Evolutionary conservation across 2,113 vertebrate genomes (phyloP), one percentile per base, ranked within the genome.

Genomic region (Lepisosteus oculatus): DNA sequence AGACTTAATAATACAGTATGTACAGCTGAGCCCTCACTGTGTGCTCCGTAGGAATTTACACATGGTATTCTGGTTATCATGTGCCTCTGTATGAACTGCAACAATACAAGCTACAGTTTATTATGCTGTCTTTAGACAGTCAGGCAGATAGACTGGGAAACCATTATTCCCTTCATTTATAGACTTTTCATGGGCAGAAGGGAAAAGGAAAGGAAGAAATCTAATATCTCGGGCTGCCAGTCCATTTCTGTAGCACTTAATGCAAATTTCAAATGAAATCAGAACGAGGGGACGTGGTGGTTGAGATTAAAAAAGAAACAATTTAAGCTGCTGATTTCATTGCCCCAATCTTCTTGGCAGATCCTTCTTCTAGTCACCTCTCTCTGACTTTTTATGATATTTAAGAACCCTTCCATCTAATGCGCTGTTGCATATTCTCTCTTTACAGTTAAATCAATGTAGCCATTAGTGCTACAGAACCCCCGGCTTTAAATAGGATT

Each of bases 391-490:
- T 44, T 43, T 61, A 29, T 29, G 29, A 29, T 29, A 29, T 29
- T 43, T 8, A 8, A 69, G 6, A 72, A 13, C 61, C 11, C 3
- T 13, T 59, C 56, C 4, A 14, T 59, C n/a, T 59, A 59, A 59
- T 59, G 55, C 43, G 43, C 67, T n/a, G 61, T 41, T 73, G 62
- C 71, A 67, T 62, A 70, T 63, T 41, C 51, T n/a, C 7, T 43
- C 63, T 71, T 61, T 61, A 66, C 41, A 29, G 42, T 63, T 69
- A 76, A 67, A 79, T 76, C 73, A 63, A 44, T 73, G 14, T 55
- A 43, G 51, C 68, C 61, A 71, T 76, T 76, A 71, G 15, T 71
- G 68, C 65, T 42, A 68, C 47, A 68, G 43, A 43, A 42, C 61
- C 44, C 3, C 55, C 29, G 14, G 55, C 62, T 57, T 61, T 68